phyloP scores from a whole-genome alignment of 2,113 vertebrate genomes.

The Gallinago paraguaiae region DNA sequence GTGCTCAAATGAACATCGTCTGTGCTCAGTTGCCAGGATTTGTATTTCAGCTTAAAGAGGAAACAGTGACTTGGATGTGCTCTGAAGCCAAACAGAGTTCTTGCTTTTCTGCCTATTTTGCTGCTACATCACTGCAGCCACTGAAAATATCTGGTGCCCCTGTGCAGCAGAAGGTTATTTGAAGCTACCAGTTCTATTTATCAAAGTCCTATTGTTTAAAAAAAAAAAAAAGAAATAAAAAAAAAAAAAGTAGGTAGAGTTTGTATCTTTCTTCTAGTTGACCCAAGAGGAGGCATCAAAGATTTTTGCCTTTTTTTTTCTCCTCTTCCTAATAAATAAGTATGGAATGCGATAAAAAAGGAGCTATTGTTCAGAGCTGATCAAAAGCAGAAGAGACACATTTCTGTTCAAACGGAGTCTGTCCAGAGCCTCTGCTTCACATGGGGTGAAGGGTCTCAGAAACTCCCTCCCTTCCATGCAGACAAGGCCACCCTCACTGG shows the following conservation, averaged over 20 bases:
- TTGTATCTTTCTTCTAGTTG: not conserved
- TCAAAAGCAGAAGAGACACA: constrained; percentile 15
- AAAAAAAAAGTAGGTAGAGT: not conserved
- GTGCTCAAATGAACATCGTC: not conserved
- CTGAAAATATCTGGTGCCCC: not conserved
- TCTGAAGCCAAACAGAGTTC: not conserved
- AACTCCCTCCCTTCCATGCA: not conserved
- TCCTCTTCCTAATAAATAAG: not conserved
- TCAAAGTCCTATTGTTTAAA: not conserved
- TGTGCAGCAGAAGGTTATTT: not conserved
- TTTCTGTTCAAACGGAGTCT: constrained; percentile 33
- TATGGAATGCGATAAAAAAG: not conserved
- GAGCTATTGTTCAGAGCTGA: not conserved
- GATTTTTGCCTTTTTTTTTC: not conserved
- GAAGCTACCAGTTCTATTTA: not conserved
- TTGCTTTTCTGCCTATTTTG: not conserved
- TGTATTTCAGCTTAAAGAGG: not conserved
- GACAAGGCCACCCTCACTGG: not conserved
- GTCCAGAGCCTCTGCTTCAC: not conserved
- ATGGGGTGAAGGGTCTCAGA: not conserved
- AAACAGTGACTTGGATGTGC: not conserved
- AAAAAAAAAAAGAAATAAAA: not conserved
- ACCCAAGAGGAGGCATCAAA: not conserved
- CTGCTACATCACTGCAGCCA: not conserved
- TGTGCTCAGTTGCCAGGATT: not conserved